Base-by-base conservation (phyloP, 2,797 vertebrate species). In the Halcyon leucocephala region DNA sequence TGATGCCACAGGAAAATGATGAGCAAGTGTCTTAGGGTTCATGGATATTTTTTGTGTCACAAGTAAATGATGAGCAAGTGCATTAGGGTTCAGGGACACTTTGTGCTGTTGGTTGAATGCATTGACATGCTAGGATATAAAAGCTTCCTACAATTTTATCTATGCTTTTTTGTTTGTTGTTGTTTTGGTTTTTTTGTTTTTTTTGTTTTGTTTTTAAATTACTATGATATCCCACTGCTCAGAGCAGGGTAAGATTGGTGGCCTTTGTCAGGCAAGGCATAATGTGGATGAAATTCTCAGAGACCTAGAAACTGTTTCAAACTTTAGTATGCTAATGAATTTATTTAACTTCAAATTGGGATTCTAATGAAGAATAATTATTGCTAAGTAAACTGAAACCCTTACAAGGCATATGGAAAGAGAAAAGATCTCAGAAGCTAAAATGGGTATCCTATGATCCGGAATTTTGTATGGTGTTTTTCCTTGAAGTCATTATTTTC, bases 191-290 rank as follows among this genome's bases (percentile, higher is more conserved):
- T 26, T 46, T 46, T 14, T 25, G 22, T 24, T 51, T 26, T 49
- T 26, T 49, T 28, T 16, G 25, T 37, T 51, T 52, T 52, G 24
- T 26, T 51, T 28, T 26, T 20, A 20, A 17, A 29, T 24, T 31
- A 15, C 51, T 54, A 3, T 58, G 14, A 25, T 69, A 71, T 41
- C 28, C 25, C 31, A 13, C 21, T 77, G 46, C 22, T 76, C 58
- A 71, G 33, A 71, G 14, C 17, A 61, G 64, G 44, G 20, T 65
- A 52, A 31, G 51, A 71, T n/a, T 57, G 12, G 33, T 65, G 57
- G 33, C 33, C 33, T 14, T 37, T 42, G 24, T 29, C 5, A 7
- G 31, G 2, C 25, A 5, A 9, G 28, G 2, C 0, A 0, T 61
- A 13, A 37, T 60, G 28, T 82, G 37, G 12, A 31, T 82, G 35